Evolutionary conservation across 2,888 invertebrate species (phyloP).

Genomic region (Allophyes oxyacanthae): DNA sequence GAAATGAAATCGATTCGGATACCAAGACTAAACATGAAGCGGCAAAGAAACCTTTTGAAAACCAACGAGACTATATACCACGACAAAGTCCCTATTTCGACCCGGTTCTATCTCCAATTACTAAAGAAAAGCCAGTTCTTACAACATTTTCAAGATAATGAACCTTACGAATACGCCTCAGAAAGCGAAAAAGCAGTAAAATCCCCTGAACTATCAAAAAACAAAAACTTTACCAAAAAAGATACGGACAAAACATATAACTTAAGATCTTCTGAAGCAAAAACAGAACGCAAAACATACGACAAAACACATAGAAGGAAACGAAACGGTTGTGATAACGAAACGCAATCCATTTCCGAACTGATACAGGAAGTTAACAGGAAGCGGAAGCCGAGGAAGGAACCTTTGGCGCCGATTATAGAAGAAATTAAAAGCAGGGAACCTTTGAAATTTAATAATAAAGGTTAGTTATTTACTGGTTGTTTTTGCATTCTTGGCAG

Average conservation of each 20-base stretch:
- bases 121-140: constrained; percentile 81
- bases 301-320: constrained; percentile 68
- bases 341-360: constrained; percentile 46
- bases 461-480: constrained; percentile 51
- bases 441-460: constrained; percentile 67
- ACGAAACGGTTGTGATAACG: constrained; percentile 48
- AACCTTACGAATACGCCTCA: constrained; percentile 81
- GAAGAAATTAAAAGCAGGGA: constrained; percentile 80
- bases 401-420: constrained; percentile 81
- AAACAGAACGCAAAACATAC: constrained; percentile 75
- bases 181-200: constrained; percentile 75
- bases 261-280: constrained; percentile 76
- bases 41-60: constrained; percentile 76
- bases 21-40: constrained; percentile 68
- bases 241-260: constrained; percentile 76
- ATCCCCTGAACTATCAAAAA: constrained; percentile 64
- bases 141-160: constrained; percentile 72
- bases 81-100: constrained; percentile 84
- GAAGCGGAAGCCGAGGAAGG: constrained; percentile 65
- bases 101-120: constrained; percentile 81
- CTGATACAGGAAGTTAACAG: constrained; percentile 49
- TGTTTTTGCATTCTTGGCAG: not conserved
- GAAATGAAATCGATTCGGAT: constrained; percentile 66
- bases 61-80: constrained; percentile 79
- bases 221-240: constrained; percentile 59